Percentiles rank a stretch among this genome's conserved stretches.
Evolutionary conservation across 2,888 invertebrate species (phyloP).

Genomic region (Torymus auratus): DNA sequence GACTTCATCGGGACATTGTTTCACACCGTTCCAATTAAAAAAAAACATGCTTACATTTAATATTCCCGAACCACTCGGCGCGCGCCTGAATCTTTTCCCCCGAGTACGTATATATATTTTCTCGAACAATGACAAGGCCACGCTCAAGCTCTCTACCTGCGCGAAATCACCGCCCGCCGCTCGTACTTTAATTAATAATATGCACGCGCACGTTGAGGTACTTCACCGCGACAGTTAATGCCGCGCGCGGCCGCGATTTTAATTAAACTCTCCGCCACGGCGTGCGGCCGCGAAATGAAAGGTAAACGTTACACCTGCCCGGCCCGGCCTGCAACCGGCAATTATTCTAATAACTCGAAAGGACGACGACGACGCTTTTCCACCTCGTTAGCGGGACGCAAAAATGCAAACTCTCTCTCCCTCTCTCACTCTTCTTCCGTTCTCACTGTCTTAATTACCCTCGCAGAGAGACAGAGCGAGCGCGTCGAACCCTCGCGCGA

Average conservation of each 20-base stretch:
- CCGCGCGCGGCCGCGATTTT: background rate
- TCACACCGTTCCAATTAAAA: too few relatives aligned
- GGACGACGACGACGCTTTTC: too few relatives aligned
- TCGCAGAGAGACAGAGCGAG: background rate
- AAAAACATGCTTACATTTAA: too few relatives aligned
- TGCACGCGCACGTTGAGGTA: background rate
- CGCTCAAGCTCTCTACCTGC: too few relatives aligned
- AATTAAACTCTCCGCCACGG: conserved; percentile 23
- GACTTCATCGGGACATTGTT: too few relatives aligned
- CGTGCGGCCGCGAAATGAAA: background rate
- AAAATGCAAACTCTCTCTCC: too few relatives aligned
- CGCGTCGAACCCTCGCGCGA: background rate
- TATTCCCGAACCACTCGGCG: too few relatives aligned
- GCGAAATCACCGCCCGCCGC: too few relatives aligned
- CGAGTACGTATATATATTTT: too few relatives aligned
- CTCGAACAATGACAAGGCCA: too few relatives aligned
- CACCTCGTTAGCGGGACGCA: too few relatives aligned
- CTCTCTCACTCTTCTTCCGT: background rate
- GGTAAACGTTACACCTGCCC: conserved; percentile 5
- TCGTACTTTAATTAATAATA: conserved; percentile 30
- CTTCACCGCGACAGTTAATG: background rate
- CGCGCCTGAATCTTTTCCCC: too few relatives aligned
- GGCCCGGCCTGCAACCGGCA: background rate
- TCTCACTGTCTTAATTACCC: conserved; percentile 13
- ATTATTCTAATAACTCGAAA: conserved; percentile 25